A percentile compares a stretch with the other conserved stretches of the same genome.
Conservation (phyloP, 2,797 vertebrate species). For the Sebastes hubbsi region DNA sequence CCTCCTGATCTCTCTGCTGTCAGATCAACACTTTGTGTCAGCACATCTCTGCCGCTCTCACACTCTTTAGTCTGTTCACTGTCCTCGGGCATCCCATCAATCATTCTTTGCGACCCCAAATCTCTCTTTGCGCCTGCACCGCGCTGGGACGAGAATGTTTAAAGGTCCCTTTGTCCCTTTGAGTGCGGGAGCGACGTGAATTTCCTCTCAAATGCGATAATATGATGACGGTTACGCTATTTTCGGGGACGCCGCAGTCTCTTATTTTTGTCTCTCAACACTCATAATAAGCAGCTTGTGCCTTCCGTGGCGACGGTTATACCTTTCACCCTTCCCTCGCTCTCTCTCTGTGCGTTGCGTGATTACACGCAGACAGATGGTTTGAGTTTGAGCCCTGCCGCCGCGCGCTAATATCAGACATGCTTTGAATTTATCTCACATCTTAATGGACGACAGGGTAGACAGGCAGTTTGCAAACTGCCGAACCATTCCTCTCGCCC, state of each 20-base stretch:
- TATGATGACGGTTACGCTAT: conserved; percentile 73
- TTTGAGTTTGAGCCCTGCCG: conserved; percentile 71
- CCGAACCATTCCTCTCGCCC: conserved; percentile 46
- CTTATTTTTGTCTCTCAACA: conserved; percentile 67
- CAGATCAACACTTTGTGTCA: conserved; percentile 78
- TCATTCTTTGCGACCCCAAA: conserved; percentile 65
- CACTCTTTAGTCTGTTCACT: conserved; percentile 46
- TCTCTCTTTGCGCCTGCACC: conserved; percentile 48
- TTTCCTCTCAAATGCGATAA: conserved; percentile 72
- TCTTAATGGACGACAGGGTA: conserved; percentile 72
- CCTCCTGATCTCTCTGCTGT: conserved; percentile 56
- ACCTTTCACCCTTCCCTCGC: conserved; percentile 66
- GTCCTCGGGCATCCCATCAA: conserved; percentile 79
- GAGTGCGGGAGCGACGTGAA: conserved; percentile 38
- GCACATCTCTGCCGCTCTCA: conserved; percentile 53
- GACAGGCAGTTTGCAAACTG: conserved; percentile 61
- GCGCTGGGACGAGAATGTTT: conserved; percentile 63
- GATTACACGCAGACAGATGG: conserved; percentile 72
- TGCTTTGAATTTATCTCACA: conserved; percentile 79
- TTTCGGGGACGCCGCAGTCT: conserved; percentile 46
- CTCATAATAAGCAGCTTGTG: conserved; percentile 68
- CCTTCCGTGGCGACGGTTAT: conserved; percentile 34
- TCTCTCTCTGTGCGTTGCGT: conserved; percentile 40
- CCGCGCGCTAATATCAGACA: conserved; percentile 76
- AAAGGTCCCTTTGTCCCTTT: conserved; percentile 74